Conservation (phyloP, 2,797 vertebrate genomes). For the Erethizon dorsatum region DNA sequence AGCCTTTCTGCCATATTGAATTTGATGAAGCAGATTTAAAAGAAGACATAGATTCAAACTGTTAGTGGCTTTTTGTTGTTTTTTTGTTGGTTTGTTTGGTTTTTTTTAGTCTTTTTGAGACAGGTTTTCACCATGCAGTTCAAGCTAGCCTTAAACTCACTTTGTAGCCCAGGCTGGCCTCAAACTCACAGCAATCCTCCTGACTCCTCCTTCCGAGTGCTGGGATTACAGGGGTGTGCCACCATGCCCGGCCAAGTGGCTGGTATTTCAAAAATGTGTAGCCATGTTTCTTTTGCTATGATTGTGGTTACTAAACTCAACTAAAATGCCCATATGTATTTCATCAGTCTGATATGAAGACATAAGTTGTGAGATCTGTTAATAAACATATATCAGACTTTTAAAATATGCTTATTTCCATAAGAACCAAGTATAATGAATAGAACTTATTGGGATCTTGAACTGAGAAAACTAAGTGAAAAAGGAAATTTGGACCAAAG, state of each 20-base stretch:
- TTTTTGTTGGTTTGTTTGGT: too few species aligned
- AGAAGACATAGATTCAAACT: background rate
- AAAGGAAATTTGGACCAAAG: background rate
- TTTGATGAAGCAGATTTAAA: background rate
- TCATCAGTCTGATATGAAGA: background rate
- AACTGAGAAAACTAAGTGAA: background rate
- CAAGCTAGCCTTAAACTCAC: background rate
- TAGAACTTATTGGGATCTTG: background rate
- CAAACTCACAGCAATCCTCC: background rate
- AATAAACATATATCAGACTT: background rate
- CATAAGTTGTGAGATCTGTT: background rate
- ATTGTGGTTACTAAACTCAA: background rate
- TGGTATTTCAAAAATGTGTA: background rate
- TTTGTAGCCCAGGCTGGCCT: background rate
- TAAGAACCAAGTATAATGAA: background rate
- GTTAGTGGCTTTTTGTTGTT: background rate
- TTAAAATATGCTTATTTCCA: background rate
- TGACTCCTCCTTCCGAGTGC: too few species aligned
- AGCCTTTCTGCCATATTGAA: background rate
- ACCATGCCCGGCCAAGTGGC: background rate
- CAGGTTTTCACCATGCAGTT: background rate
- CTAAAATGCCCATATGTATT: background rate
- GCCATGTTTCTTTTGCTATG: background rate
- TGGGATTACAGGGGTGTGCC: background rate
- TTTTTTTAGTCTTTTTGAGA: background rate